Evolutionary conservation across 92 coral and sea anemone genomes (phyloP).

Genomic region (Hydrozoanthus gracilis): DNA sequence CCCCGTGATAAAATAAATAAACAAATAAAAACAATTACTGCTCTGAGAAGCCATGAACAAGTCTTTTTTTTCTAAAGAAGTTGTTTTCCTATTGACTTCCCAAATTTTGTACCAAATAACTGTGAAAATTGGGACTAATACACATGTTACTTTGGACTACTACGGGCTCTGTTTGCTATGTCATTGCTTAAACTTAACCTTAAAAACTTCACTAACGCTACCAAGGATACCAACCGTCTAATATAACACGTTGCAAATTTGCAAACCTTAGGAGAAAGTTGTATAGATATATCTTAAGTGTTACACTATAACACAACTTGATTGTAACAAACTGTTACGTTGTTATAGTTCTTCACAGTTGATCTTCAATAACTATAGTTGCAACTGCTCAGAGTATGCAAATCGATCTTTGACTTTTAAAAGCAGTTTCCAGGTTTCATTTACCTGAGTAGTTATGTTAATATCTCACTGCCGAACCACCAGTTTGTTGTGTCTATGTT

Average conservation of each 20-base stretch:
- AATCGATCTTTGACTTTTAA: not conserved
- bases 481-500: not conserved
- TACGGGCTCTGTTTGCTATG: not conserved
- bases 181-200: not conserved
- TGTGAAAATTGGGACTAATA: too few relatives aligned
- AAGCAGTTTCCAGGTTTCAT: not conserved
- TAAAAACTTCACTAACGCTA: not conserved
- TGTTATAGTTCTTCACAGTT: not conserved
- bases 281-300: not conserved
- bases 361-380: not conserved
- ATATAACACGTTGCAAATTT: not conserved
- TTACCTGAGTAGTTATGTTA: too few relatives aligned
- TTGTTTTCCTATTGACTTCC: too few relatives aligned
- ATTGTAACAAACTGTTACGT: not conserved
- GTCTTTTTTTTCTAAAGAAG: too few relatives aligned
- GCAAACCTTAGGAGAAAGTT: not conserved
- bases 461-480: constrained; percentile 5
- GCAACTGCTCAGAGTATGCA: not conserved
- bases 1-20: too few relatives aligned
- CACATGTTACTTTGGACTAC: too few relatives aligned
- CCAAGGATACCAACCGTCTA: not conserved
- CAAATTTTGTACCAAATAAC: too few relatives aligned
- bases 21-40: too few relatives aligned
- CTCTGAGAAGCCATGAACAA: too few relatives aligned
- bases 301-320: not conserved